Conservation (phyloP, 2,797 vertebrate genomes). For the Zalophus californianus region DNA sequence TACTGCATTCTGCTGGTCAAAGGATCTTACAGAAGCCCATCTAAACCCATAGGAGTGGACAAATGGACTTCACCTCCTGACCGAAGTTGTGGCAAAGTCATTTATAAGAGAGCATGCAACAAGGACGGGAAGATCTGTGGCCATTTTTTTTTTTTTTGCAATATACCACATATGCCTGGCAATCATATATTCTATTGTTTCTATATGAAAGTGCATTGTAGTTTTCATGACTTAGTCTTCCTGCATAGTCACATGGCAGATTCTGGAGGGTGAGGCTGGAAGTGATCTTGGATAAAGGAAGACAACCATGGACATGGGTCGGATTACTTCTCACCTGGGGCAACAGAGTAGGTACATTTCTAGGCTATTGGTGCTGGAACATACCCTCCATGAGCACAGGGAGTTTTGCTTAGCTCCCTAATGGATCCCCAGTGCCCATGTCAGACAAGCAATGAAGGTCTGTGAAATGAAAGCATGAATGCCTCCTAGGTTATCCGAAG, state of each 20-base stretch:
- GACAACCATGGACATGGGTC: fast-evolving
- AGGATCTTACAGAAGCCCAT: not conserved
- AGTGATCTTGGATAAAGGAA: not conserved
- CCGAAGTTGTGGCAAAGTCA: not conserved
- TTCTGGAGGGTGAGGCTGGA: too few relatives aligned
- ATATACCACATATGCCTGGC: not conserved
- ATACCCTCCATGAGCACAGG: too few relatives aligned
- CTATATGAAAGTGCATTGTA: not conserved
- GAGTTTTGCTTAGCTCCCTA: not conserved
- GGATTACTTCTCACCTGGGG: not conserved
- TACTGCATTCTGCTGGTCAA: not conserved
- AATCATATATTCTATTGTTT: not conserved
- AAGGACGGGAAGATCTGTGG: not conserved
- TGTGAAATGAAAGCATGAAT: not conserved
- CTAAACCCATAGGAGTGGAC: not conserved
- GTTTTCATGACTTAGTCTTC: not conserved
- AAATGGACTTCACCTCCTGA: not conserved
- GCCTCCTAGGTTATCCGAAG: not conserved
- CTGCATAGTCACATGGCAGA: not conserved
- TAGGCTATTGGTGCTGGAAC: not conserved
- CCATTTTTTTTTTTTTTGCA: not conserved
- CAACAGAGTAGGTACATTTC: not conserved
- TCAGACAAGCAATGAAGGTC: not conserved
- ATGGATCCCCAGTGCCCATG: not conserved
- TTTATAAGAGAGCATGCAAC: not conserved